Base-by-base conservation (phyloP, 2,797 vertebrate genomes). In the Acipenser oxyrinchus region DNA sequence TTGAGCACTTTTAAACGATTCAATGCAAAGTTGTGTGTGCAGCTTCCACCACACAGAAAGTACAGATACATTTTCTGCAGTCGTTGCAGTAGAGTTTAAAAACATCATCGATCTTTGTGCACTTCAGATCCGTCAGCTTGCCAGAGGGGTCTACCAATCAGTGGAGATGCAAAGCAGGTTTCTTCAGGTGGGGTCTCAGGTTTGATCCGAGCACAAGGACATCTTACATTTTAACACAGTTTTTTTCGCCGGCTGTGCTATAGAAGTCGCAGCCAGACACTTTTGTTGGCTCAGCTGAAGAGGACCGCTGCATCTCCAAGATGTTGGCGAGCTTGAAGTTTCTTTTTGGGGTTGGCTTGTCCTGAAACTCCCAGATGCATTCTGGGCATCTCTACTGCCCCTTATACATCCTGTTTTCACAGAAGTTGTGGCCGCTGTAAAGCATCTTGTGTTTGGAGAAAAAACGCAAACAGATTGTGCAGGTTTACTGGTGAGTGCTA, bases 381-480 rank as follows among this genome's bases (percentile, higher is more conserved):
- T 62, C 60, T 18, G 23, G 60, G 60, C 60, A 62, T 10, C 18
- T 37, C 10, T 62, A 62, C 12, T 9, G 7, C 6, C 15, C 60
- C 18, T 10, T 62, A 10, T 62, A 55, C 60, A 0, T 37, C 60
- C 55, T 58, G 55, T 58, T 58, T 58, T 7, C 55, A 13, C 60
- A 62, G 11, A 62, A 62, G 60, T 62, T 62, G 15, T 62, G 60
- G 18, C 60, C 60, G 7, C 60, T 37, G 60, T 10, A 48, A n/a
- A 62, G 60, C 48, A 37, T 48, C 7, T 37, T 10, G 10, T 23
- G 60, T 12, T 48, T 6, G 7, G 60, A n/a, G 11, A 62, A 62
- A 8, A 62, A 3, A 8, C 37, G 13, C 60, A 62, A 18, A 37
- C 60, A 62, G 11, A 62, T 62, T 7, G 18, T 6, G 9, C 60